Evolutionary conservation across 2,113 vertebrate species (phyloP).

Genomic region (Syrmaticus mikado): DNA sequence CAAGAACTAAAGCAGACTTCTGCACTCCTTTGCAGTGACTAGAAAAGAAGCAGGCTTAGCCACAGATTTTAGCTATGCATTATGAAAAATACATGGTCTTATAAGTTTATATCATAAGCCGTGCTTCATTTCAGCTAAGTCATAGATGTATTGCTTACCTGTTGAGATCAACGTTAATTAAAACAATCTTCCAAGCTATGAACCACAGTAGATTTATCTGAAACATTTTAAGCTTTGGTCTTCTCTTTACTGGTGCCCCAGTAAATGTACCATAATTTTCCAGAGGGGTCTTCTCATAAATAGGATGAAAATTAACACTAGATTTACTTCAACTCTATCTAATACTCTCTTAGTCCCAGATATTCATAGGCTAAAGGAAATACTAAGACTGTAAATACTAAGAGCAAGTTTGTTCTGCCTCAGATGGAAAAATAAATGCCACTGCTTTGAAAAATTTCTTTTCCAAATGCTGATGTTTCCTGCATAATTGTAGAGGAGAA

Average conservation of each 20-base stretch:
- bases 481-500: not conserved
- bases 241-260: not conserved
- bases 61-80: not conserved
- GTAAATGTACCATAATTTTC: not conserved
- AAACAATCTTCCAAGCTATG: not conserved
- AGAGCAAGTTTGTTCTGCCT: not conserved
- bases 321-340: not conserved
- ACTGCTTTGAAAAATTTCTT: not conserved
- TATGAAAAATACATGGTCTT: not conserved
- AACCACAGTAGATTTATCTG: not conserved
- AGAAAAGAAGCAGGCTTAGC: not conserved
- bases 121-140: not conserved
- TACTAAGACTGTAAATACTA: fast-evolving
- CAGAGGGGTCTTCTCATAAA: not conserved
- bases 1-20: not conserved
- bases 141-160: not conserved
- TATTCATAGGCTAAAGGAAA: not conserved
- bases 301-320: not conserved
- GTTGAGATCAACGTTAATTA: not conserved
- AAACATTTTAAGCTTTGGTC: not conserved
- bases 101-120: not conserved
- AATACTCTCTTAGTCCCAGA: not conserved
- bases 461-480: not conserved
- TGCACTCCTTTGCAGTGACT: not conserved
- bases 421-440: not conserved